Conservation (phyloP, 1,140 invertebrate genomes). For the Cataglyphis hispanica region DNA sequence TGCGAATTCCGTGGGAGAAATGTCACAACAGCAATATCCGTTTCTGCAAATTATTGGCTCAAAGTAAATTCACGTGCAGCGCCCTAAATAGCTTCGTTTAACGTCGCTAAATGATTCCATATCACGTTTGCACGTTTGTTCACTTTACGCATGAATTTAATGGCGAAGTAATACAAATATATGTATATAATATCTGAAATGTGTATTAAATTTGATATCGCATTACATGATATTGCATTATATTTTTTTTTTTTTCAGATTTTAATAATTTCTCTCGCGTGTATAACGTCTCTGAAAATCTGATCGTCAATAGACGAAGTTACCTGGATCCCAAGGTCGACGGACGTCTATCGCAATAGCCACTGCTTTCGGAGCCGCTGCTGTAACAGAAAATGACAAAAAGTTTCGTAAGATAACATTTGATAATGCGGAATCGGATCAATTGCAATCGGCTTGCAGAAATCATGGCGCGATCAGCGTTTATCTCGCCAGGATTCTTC, state of each 20-base stretch:
- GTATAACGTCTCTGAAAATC: not conserved
- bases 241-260: not conserved
- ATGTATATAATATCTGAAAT: not conserved
- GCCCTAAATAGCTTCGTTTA: conserved; percentile 6
- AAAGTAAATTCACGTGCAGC: not conserved
- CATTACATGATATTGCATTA: too few species aligned
- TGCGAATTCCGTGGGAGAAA: not conserved
- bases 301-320: conserved; percentile 24
- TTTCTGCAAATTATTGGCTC: not conserved
- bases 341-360: conserved; percentile 89
- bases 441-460: not conserved
- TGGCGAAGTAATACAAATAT: not conserved
- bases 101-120: not conserved
- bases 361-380: conserved; percentile 92
- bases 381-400: conserved; percentile 78
- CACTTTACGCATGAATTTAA: not conserved
- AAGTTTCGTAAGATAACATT: not conserved
- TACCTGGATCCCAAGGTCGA: conserved; percentile 88
- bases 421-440: too few species aligned
- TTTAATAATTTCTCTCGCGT: not conserved
- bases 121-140: conserved; percentile 14
- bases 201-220: too few species aligned
- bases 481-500: not conserved
- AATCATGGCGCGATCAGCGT: conserved; percentile 15
- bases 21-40: not conserved